phyloP scores from a whole-genome alignment of 1,140 invertebrate genomes.

The Muscidifurax raptorellus region DNA sequence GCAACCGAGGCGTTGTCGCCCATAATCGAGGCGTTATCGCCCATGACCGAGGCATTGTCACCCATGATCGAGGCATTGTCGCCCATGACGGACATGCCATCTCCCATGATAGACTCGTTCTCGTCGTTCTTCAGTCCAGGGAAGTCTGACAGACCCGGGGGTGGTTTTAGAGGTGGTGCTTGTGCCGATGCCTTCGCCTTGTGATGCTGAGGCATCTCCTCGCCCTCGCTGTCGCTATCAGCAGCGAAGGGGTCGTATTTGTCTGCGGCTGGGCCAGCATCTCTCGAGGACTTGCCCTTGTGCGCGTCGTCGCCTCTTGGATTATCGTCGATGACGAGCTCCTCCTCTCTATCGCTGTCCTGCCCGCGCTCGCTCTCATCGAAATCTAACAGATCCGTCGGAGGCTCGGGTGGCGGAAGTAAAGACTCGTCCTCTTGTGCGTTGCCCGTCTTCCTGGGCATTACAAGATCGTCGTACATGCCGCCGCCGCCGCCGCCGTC shows the following conservation, averaged over 20 bases:
- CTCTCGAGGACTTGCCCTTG: conserved; percentile 27
- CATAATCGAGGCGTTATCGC: conserved; percentile 9
- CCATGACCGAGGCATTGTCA: conserved; percentile 20
- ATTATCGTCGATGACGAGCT: conserved; percentile 81
- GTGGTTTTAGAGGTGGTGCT: conserved; percentile 49
- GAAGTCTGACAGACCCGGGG: conserved; percentile 48
- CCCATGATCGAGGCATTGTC: conserved; percentile 30
- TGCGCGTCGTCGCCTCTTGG: conserved; percentile 70
- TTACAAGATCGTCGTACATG: conserved; percentile 71
- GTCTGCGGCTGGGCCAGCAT: conserved; percentile 76
- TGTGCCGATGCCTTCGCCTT: conserved; percentile 45
- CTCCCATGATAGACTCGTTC: conserved; percentile 38
- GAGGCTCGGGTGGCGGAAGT: conserved; percentile 77
- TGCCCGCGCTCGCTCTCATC: conserved; percentile 73
- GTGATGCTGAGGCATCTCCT: conserved; percentile 2
- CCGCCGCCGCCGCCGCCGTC: too few species aligned
- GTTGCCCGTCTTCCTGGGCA: conserved; percentile 56
- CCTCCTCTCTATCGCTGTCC: conserved; percentile 80
- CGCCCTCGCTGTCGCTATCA: conserved; percentile 69
- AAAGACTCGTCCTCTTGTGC: conserved; percentile 58
- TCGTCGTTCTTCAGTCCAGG: conserved; percentile 42
- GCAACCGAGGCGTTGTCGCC: not conserved
- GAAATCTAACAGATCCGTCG: conserved; percentile 72
- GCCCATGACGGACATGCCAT: conserved; percentile 30
- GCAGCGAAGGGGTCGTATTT: conserved; percentile 80